Conservation (phyloP, 1,140 invertebrate species). For the Lepidurus apus region DNA sequence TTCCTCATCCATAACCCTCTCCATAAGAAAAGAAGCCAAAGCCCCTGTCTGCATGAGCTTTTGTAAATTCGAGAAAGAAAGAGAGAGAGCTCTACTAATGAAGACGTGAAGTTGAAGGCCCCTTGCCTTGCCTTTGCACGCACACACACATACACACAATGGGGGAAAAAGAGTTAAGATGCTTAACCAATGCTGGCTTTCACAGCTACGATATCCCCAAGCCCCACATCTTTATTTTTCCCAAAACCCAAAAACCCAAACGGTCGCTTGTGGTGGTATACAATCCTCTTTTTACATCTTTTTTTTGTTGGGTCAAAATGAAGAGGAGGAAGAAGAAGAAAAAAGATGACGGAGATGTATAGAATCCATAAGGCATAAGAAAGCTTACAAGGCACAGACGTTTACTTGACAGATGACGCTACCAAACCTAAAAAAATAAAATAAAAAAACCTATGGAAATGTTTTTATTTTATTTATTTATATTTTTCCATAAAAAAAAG, state of each 20-base stretch:
- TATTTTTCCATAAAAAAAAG: not conserved
- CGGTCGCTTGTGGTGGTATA: not conserved
- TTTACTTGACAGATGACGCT: not conserved
- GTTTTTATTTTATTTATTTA: no score
- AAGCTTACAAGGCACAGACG: constrained; percentile 5
- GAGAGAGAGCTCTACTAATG: not conserved
- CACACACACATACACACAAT: not conserved
- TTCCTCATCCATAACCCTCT: not conserved
- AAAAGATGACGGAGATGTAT: not conserved
- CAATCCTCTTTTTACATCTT: not conserved
- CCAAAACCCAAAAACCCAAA: not conserved
- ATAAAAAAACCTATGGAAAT: not conserved
- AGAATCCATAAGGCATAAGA: constrained; percentile 19
- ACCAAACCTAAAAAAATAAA: not conserved
- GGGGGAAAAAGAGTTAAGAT: not conserved
- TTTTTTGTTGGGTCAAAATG: not conserved
- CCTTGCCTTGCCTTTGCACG: not conserved
- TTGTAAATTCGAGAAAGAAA: not conserved
- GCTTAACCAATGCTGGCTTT: constrained; percentile 5
- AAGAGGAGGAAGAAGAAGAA: not conserved
- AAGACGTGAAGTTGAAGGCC: constrained; percentile 1
- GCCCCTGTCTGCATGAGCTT: not conserved
- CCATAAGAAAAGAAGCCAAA: not conserved
- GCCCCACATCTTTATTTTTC: not conserved
- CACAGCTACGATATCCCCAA: not conserved